Base-by-base conservation (phyloP, 2,888 invertebrate genomes). In the Chrysotoxum bicinctum region DNA sequence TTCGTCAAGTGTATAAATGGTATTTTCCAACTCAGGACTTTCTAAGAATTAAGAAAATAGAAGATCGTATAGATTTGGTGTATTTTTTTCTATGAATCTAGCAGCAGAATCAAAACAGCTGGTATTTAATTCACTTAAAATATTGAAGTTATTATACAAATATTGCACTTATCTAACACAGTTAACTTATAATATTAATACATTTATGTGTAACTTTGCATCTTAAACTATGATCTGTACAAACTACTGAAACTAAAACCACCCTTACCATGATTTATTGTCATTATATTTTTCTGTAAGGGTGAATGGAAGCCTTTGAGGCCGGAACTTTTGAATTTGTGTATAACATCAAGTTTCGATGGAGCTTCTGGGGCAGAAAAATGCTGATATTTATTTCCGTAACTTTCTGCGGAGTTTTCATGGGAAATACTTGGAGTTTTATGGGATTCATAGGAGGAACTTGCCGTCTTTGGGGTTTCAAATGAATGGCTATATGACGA, bases 231-330 rank as follows among this genome's bases (percentile, higher is more conserved):
- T 10, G 74, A 43, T 37, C 70, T 62, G 50, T 91, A 91, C 26
- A 90, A 87, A 7, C 90, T 91, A 87, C 91, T 91, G 73, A 91
- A 91, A 87, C 91, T 91, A 52, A 89, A 90, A 43, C 91, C 90
- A 1, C 91, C 91, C 78, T 91, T 91, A 88, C 91, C 91, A 45
- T 91, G 91, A 84, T 91, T 90, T 66, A 91, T 91, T 16, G 84
- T 72, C 79, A 84, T 79, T 10, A 84, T 66, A 26, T 76, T 66
- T 68, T 79, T 79, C 16, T 70, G 84, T 30, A 79, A 70, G 0
- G 75, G 21, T 2, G 35, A 19, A 35, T 84, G 70, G 32, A 72
- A 84, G 21, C 26, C 52, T 21, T 84, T 84, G 2, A 78, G 56
- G n/a, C 58, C 62, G 0, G 68, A 56, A 14, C 40, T 37, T n/a